Base-by-base conservation (phyloP, 1,140 invertebrate species). In the Bursaphelenchus mucronatus region DNA sequence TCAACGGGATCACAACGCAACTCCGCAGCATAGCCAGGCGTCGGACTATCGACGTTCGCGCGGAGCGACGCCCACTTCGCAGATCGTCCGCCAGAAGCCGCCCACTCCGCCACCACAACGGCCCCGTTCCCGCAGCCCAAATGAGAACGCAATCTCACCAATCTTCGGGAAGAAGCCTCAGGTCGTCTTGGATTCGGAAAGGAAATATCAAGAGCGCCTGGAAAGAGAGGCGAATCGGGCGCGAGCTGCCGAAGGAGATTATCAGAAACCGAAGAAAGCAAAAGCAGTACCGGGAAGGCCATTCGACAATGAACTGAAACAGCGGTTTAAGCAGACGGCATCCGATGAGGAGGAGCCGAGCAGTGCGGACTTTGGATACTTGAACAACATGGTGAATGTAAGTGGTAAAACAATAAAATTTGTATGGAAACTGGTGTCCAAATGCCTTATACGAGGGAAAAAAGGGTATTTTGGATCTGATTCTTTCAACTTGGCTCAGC, bases 41-140 rank as follows among this genome's bases (percentile, higher is more conserved):
- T 19, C 15, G 1, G 49, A 50, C 19, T 19, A 15, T 15, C 49
- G 49, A 50, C 15, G 49, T 50, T 5, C 49, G 49, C 49, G 49
- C 49, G 15, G 49, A 1, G 19, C 15, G 1, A 50, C 49, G 49
- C 15, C 49, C 49, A 19, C 15, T 50, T 19, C 49, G 49, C 49
- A 15, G 49, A 19, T 50, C 49, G 49, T 17, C 30, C 65, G 69
- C 30, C 50, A 47, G 40, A 78, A 81, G 61, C 76, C 76, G 10
- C 76, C 76, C 30, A 81, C 76, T 19, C 76, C 76, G 11, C 76
- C 76, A 11, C 76, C 76, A 41, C 19, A 11, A 15, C 17, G 30
- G 63, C 21, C 17, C 13, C 30, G 70, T 9, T 68, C 67, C 61
- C 17, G 56, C 19, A 30, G 45, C 58, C 39, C 63, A 57, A 39